Evolutionary conservation across 2,797 vertebrate species (phyloP).

Genomic region (Eurystomus glaucurus): DNA sequence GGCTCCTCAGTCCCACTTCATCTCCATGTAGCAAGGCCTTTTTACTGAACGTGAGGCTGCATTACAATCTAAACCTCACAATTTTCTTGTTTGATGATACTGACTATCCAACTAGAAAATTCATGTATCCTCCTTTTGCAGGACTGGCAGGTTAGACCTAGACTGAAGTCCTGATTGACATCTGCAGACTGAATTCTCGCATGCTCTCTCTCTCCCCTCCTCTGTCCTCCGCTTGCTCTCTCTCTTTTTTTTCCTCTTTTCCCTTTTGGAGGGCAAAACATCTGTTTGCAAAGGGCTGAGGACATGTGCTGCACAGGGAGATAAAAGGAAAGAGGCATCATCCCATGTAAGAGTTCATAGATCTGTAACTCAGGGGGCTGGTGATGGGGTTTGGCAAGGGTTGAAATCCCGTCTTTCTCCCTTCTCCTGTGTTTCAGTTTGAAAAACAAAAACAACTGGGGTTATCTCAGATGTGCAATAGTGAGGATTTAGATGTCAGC

Average conservation of each 20-base stretch:
- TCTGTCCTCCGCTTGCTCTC: not conserved
- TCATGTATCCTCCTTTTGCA: constrained; percentile 68
- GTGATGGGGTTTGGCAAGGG: not conserved
- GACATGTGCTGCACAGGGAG: not conserved
- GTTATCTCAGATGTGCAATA: constrained; percentile 65
- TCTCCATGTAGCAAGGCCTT: constrained; percentile 47
- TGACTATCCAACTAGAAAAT: constrained; percentile 68
- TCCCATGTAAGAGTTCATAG: constrained; percentile 51
- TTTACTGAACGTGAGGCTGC: constrained; percentile 51
- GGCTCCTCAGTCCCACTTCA: constrained; percentile 36
- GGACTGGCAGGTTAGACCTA: constrained; percentile 66
- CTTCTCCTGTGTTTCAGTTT: not conserved
- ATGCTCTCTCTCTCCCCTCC: not conserved
- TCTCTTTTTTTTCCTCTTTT: not conserved
- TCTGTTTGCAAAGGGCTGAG: constrained; percentile 57
- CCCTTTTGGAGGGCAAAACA: constrained; percentile 8
- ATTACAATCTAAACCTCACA: constrained; percentile 45
- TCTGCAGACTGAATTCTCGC: constrained; percentile 64
- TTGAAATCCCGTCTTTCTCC: constrained; percentile 55
- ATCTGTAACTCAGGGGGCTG: constrained; percentile 34
- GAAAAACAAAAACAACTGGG: constrained; percentile 49
- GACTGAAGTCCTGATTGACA: constrained; percentile 72
- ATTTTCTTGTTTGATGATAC: constrained; percentile 57
- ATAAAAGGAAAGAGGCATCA: constrained; percentile 57
- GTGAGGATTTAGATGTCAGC: constrained; percentile 62